Evolutionary conservation across 2,888 invertebrate species (phyloP).

Genomic region (Falcaria lacertinaria): DNA sequence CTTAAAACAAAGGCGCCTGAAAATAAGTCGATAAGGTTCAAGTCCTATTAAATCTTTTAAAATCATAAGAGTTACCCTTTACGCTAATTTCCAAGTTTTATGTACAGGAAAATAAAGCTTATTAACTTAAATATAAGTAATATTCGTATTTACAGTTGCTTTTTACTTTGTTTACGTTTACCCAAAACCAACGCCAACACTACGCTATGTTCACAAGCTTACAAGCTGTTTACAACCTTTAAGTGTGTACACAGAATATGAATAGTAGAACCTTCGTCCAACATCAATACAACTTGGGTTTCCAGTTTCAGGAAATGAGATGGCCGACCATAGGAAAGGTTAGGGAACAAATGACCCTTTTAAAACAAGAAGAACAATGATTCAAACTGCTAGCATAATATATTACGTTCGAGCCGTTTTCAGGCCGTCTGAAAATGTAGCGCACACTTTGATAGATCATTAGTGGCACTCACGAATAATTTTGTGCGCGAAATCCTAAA

Average conservation of each 20-base stretch:
- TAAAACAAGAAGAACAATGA: background rate
- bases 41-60: too few relatives aligned
- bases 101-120: too few relatives aligned
- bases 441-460: background rate
- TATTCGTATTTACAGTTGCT: constrained; percentile 6
- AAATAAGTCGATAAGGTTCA: too few relatives aligned
- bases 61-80: too few relatives aligned
- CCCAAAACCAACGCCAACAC: constrained; percentile 1
- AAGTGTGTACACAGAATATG: constrained; percentile 5
- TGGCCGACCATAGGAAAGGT: background rate
- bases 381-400: too few relatives aligned
- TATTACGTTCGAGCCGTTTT: background rate
- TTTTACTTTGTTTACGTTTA: constrained; percentile 10
- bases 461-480: background rate
- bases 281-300: background rate
- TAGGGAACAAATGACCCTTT: background rate
- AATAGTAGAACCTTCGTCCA: background rate
- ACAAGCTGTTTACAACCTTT: constrained; percentile 5
- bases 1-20: too few relatives aligned
- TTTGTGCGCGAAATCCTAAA: too few relatives aligned
- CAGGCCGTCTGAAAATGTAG: background rate
- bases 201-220: background rate
- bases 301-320: background rate
- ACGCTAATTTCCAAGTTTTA: too few relatives aligned
- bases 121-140: background rate